Percentiles rank a stretch among this genome's conserved stretches.
These are phyloP conservation scores for Drosophila ananassae DNA, from an alignment of 1,140 invertebrate species.

Conservation along the genomic window DNA sequence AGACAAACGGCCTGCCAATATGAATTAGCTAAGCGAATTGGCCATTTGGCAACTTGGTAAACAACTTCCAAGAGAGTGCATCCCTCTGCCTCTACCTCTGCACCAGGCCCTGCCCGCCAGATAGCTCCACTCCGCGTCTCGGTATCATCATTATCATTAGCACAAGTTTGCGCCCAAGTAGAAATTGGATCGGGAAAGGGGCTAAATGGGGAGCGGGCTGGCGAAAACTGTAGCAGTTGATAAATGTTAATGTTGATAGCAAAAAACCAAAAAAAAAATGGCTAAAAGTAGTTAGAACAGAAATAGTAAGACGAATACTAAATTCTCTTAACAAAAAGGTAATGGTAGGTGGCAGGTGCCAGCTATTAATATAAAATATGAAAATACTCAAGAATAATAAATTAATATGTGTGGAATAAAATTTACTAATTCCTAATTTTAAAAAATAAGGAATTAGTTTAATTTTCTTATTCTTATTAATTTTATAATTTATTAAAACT, in stretches of 20 bases:
- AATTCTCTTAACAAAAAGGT: conserved; percentile 34
- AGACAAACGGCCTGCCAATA: conserved; percentile 80
- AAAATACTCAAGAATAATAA: not conserved
- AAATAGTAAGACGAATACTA: not conserved
- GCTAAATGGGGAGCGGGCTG: conserved; percentile 8
- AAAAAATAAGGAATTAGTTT: no score
- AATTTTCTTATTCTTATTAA: not conserved
- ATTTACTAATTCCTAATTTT: no score
- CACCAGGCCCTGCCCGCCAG: not conserved
- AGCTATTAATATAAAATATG: not conserved
- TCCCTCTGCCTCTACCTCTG: conserved; percentile 8
- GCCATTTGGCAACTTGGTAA: conserved; percentile 77
- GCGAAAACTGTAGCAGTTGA: conserved; percentile 76
- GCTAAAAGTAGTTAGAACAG: conserved; percentile 2
- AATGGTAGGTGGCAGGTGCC: not conserved
- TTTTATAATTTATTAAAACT: not conserved
- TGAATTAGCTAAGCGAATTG: conserved; percentile 81
- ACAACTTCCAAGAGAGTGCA: conserved; percentile 54
- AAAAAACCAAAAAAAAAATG: conserved; percentile 36
- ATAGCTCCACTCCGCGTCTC: conserved; percentile 18
- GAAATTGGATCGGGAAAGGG: conserved; percentile 8
- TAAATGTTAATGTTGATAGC: conserved; percentile 81
- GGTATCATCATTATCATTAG: conserved; percentile 82
- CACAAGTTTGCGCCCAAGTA: conserved; percentile 61
- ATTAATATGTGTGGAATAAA: no score